Evolutionary conservation across 2,888 invertebrate species (phyloP), one percentile per base, ranked within the genome.

Genomic region (Ischnura elegans): DNA sequence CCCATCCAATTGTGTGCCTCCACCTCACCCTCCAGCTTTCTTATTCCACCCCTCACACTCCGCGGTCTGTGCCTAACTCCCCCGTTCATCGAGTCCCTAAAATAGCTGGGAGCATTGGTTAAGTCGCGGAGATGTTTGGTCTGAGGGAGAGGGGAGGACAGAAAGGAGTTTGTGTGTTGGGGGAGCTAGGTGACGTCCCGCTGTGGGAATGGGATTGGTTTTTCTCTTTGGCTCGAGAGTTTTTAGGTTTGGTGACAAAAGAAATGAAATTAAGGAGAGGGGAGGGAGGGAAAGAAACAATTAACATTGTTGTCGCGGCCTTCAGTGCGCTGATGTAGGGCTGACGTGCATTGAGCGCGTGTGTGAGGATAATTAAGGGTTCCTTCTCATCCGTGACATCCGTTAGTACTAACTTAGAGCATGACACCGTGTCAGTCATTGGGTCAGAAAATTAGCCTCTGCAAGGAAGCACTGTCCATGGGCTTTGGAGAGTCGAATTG

Each of bases 1-100:
- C 86, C 86, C 46, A 86, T 86, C 46, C 86, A 86, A 86, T 86
- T 86, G 86, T 86, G 45, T 46, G 45, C 45, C 86, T 43, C 46
- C 45, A 25, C 45, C 86, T 86, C 43, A 51, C 45, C n/a, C 45
- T 45, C 45, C n/a, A 13, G 29, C 42, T 43, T n/a, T 36, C 36
- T 43, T 45, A 25, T 25, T 86, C n/a, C 86, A 86, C 36, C 16
- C 76, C n/a, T 2, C 6, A 6, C 61, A 3, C n/a, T n/a, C 61
- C 61, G n/a, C 0, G 16, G 51, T 51, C 51, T 19, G 51, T 51
- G 51, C 51, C 51, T 13, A 13, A 25, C 25, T 25, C 61, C n/a
- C 61, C 76, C 76, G 10, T 76, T 76, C 36, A 13, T 13, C 76
- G 76, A 76, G 76, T 76, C 10, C 76, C 76, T 36, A 76, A 76